Percentiles rank a stretch among this genome's conserved stretches.
Conservation (phyloP, 2,888 invertebrate genomes). For the Cheiracanthium punctorium region DNA sequence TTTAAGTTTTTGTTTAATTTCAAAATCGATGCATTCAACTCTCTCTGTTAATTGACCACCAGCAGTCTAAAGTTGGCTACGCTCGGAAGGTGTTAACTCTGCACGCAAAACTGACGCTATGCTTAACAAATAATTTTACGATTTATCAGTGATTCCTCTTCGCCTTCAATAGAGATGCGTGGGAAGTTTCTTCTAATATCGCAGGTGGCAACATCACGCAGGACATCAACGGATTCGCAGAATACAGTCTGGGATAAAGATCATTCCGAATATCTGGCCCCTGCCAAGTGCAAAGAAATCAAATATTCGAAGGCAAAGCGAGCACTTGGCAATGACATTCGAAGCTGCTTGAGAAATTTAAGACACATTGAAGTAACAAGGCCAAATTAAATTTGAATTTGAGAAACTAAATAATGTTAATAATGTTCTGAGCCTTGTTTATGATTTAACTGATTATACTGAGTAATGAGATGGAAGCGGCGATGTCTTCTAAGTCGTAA, state of each 20-base stretch:
- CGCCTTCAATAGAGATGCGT: conserved; percentile 2
- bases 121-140: background rate
- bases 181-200: conserved; percentile 16
- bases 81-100: no score
- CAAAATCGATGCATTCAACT: no score
- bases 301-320: background rate
- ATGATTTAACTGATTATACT: no score
- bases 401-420: no score
- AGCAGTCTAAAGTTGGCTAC: no score
- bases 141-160: conserved; percentile 8
- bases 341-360: background rate
- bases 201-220: conserved; percentile 31
- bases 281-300: conserved; percentile 51
- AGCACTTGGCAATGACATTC: background rate
- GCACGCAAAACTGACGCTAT: background rate
- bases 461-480: no score
- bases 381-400: background rate
- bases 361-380: background rate
- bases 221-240: conserved; percentile 28
- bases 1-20: no score
- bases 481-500: no score
- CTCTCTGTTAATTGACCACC: no score
- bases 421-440: no score
- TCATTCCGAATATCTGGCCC: conserved; percentile 33
- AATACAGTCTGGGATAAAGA: background rate